Conservation (phyloP, 35 echinoderm and acorn worm species). For the Ophiothrix spiculata region DNA sequence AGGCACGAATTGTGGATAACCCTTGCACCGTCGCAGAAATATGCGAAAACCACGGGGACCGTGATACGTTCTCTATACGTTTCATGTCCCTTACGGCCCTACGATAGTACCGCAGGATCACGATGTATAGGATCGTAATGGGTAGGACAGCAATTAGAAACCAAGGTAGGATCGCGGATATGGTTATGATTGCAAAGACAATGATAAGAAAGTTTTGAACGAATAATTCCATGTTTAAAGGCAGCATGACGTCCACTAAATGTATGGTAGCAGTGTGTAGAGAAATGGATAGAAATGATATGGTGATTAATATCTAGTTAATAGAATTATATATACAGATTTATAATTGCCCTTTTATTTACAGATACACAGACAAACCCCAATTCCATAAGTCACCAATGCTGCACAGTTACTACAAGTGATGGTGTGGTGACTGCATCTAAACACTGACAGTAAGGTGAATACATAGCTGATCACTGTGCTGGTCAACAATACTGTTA, state of each 20-base stretch:
- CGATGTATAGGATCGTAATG: constrained; percentile 42
- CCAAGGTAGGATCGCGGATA: constrained; percentile 60
- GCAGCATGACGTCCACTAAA: constrained; percentile 77
- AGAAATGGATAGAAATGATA: background rate
- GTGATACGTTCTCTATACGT: constrained; percentile 84
- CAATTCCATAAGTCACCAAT: too few relatives aligned
- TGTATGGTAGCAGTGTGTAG: background rate
- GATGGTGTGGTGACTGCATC: too few relatives aligned
- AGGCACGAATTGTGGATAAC: constrained; percentile 84
- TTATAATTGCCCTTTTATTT: too few relatives aligned
- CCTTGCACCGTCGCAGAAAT: constrained; percentile 85
- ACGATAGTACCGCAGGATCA: constrained; percentile 71
- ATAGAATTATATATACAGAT: too few relatives aligned
- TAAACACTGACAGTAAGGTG: too few relatives aligned
- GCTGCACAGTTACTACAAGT: too few relatives aligned
- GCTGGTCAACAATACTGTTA: too few relatives aligned
- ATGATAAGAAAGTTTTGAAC: constrained; percentile 61
- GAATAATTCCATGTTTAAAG: constrained; percentile 70
- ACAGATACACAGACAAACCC: too few relatives aligned
- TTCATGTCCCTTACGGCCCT: constrained; percentile 78
- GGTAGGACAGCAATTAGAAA: constrained; percentile 66
- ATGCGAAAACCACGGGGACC: constrained; percentile 97
- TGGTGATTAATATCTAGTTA: background rate
- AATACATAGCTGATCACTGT: too few relatives aligned
- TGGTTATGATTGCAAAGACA: constrained; percentile 63